Evolutionary conservation across 2,797 vertebrate genomes (phyloP).

Genomic region (Galaxias olidus): DNA sequence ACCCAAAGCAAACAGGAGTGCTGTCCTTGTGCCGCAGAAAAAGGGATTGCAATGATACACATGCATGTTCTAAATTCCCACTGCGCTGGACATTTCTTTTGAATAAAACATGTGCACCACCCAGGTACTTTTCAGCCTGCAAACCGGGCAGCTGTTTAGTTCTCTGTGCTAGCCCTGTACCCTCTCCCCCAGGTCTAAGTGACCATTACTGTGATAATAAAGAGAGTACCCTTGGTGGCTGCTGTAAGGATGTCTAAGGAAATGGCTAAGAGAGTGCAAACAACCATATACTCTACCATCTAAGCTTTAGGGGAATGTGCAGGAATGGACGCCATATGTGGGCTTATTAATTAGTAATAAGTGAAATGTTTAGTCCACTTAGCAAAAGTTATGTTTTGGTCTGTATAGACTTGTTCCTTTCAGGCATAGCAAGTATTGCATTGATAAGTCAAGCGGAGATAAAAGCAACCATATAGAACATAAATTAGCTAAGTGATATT

Average conservation of each 20-base stretch:
- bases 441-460: no score
- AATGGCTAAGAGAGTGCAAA: not conserved
- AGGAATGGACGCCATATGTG: no score
- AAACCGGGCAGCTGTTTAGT: conserved; percentile 12
- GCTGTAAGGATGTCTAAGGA: conserved; percentile 7
- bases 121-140: conserved; percentile 30
- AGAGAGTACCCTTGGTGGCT: not conserved
- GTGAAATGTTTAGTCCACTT: no score
- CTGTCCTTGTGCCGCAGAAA: conserved; percentile 37
- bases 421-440: no score
- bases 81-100: conserved; percentile 41
- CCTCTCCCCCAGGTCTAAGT: conserved; percentile 1
- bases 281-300: no score
- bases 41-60: conserved; percentile 38
- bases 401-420: no score
- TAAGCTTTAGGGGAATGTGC: no score
- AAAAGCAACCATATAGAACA: no score
- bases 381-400: no score
- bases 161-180: not conserved
- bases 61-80: conserved; percentile 47
- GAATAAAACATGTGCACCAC: conserved; percentile 65
- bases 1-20: conserved; percentile 48
- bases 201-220: conserved; percentile 5
- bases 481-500: no score
- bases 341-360: no score